Evolutionary conservation across 1,140 invertebrate species (phyloP), one percentile per base, ranked within the genome.

Genomic region (Semibalanus balanoides): DNA sequence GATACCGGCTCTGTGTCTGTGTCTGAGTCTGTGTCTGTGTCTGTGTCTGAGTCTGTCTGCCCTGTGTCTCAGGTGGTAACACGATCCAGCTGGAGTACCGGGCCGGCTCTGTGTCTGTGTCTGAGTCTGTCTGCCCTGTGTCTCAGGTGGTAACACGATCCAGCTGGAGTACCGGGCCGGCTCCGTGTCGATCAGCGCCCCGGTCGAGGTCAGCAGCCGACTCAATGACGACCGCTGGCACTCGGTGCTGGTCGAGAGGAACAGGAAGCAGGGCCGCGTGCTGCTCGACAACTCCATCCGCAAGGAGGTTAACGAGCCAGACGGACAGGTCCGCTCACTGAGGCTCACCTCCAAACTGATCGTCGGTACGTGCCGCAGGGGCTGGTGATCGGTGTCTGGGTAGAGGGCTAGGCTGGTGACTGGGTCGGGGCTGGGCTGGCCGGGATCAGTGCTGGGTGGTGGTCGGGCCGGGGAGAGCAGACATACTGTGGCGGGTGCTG

Each of bases 221-320:
- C 84, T 98, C 7, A 92, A 94, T 74, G 93, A 98, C 81, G 89
- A 98, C 82, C 85, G 89, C 31, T 98, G 96, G 96, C 96, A 99
- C 85, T 94, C 94, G 0, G 92, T 98, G 1, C 91, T 92, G 43
- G 90, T 98, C n/a, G 96, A 98, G 84, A 88, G 93, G 78, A 97
- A 96, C 73, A 76, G 90, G 76, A 94, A 95, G 83, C 92, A 94
- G 83, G 93, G 93, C 0, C 87, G 92, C 73, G 87, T 96, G 17
- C 89, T 95, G 25, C 87, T 96, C 0, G 94, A 97, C 83, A 93
- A 93, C 0, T 90, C 92, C 0, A 83, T 91, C 25, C 93, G 93
- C 83, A 90, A 90, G 78, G 88, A 92, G 85, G 22, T 90, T 96
- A 0, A 87, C 90, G 74, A 93, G 96, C 81, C 92, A 92, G 3